These are phyloP conservation scores for Minunthozetes semirufus DNA, from an alignment of 2,888 invertebrate genomes.

Conservation along the genomic window DNA sequence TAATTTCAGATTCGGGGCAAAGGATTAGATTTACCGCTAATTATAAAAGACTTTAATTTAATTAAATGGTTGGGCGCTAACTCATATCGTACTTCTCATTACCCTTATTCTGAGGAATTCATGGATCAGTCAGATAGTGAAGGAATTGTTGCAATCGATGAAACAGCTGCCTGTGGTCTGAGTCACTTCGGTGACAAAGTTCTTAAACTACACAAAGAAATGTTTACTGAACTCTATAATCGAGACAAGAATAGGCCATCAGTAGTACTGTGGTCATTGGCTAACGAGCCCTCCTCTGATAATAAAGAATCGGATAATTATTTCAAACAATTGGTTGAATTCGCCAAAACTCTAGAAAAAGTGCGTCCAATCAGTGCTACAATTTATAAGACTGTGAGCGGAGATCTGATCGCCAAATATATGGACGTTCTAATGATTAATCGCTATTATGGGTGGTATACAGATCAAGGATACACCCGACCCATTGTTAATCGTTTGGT, in stretches of 20 bases:
- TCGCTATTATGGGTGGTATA: conserved; percentile 93
- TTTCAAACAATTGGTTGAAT: conserved; percentile 69
- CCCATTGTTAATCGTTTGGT: conserved; percentile 61
- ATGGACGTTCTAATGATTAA: conserved; percentile 90
- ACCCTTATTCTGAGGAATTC: conserved; percentile 94
- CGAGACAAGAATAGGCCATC: conserved; percentile 91
- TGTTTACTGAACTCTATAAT: conserved; percentile 74
- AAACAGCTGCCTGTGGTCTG: conserved; percentile 87
- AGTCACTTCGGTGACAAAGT: conserved; percentile 58
- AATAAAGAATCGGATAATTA: conserved; percentile 64
- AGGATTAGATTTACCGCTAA: conserved; percentile 77
- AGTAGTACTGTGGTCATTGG: conserved; percentile 92
- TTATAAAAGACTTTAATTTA: conserved; percentile 82
- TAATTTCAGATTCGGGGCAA: conserved; percentile 73
- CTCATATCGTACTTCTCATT: conserved; percentile 90
- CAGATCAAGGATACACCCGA: conserved; percentile 69
- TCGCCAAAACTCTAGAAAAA: conserved; percentile 68
- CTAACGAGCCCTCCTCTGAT: conserved; percentile 81
- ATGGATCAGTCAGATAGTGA: conserved; percentile 79
- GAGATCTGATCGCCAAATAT: conserved; percentile 63
- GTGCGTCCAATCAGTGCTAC: conserved; percentile 79
- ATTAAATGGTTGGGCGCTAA: conserved; percentile 93
- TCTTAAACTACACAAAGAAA: conserved; percentile 70
- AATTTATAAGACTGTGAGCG: conserved; percentile 54
- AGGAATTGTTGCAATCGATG: conserved; percentile 90